These are phyloP conservation scores for Watsonalla binaria DNA, from an alignment of 2,888 invertebrate species.

Conservation along the genomic window DNA sequence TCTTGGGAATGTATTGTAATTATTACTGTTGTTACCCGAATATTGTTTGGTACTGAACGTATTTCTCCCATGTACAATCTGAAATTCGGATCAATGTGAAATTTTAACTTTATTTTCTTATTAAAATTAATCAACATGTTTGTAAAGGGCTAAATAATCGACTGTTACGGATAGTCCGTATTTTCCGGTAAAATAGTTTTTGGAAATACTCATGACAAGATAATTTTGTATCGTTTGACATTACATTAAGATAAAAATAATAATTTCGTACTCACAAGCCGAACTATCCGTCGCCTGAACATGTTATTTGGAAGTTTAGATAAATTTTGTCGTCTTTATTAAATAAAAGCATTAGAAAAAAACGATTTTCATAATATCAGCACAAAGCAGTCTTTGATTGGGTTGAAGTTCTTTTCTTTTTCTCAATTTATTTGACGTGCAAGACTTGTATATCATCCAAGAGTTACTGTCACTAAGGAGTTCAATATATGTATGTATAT, in stretches of 20 bases:
- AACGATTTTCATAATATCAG: slow-evolving; percentile 20
- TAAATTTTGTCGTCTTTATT: slow-evolving; percentile 15
- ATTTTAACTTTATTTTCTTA: too few species aligned
- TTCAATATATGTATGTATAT: too few species aligned
- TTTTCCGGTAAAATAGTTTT: too few species aligned
- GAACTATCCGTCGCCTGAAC: slow-evolving; percentile 38
- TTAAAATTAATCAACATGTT: too few species aligned
- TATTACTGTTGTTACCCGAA: too few species aligned
- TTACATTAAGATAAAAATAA: neutral
- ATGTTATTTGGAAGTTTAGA: slow-evolving; percentile 29
- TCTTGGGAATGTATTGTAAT: too few species aligned
- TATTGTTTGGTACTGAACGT: too few species aligned
- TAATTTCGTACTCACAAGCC: slow-evolving; percentile 36
- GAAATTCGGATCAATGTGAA: too few species aligned
- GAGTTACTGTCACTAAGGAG: neutral
- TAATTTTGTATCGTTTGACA: neutral
- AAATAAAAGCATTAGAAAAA: slow-evolving; percentile 21
- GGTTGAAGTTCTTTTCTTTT: slow-evolving; percentile 31
- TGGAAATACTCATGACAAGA: too few species aligned
- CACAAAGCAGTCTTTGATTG: slow-evolving; percentile 17
- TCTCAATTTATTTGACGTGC: slow-evolving; percentile 14
- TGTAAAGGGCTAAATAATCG: too few species aligned
- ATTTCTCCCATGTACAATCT: too few species aligned
- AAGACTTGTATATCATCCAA: slow-evolving; percentile 4
- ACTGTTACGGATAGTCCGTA: too few species aligned